Conservation (phyloP, 2,113 vertebrate genomes). For the Notarius lentiginosus region DNA sequence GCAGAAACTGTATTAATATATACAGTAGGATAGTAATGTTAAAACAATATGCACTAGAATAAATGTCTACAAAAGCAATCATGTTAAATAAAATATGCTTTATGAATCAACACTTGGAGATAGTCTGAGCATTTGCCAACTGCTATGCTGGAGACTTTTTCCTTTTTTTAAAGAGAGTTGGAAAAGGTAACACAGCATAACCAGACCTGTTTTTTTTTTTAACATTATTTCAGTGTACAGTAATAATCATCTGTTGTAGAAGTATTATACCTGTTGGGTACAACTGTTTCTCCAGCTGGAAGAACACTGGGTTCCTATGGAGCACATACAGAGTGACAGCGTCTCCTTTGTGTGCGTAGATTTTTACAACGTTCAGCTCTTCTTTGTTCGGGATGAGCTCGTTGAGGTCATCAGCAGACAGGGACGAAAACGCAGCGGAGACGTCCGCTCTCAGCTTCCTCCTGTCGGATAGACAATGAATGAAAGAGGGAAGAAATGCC, state of each 20-base stretch:
- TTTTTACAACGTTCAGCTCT: constrained; percentile 85
- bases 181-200: neutral
- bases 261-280: constrained; percentile 85
- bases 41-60: neutral
- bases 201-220: neutral
- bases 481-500: neutral
- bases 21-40: neutral
- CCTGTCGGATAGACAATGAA: constrained; percentile 62
- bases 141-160: neutral
- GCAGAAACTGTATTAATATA: neutral
- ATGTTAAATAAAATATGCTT: neutral
- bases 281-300: constrained; percentile 84
- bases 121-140: neutral
- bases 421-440: constrained; percentile 75
- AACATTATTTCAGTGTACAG: neutral
- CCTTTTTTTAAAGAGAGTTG: neutral
- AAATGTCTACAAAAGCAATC: neutral
- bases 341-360: constrained; percentile 87
- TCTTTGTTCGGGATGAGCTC: constrained; percentile 90
- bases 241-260: neutral
- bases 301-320: constrained; percentile 85
- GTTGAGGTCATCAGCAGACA: constrained; percentile 77
- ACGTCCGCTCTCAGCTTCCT: constrained; percentile 86
- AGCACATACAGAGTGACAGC: constrained; percentile 81
- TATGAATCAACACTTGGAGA: neutral